Evolutionary conservation across 2,797 vertebrate species (phyloP).

Genomic region (Melanotaenia parkinsoni): DNA sequence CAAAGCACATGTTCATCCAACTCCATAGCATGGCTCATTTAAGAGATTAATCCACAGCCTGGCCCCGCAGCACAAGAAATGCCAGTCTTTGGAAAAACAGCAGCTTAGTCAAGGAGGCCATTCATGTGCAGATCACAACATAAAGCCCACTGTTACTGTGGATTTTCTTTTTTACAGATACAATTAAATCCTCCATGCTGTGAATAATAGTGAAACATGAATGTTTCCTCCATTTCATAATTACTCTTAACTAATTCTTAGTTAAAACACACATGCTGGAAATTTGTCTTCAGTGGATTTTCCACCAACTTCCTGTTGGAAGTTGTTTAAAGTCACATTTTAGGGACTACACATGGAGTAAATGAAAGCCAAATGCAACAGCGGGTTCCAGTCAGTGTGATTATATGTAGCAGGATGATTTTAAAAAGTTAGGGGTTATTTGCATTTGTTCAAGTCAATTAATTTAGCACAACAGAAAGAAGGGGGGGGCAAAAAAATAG

Average conservation of each 20-base stretch:
- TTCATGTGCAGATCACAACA: conserved; percentile 72
- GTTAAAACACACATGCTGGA: conserved; percentile 50
- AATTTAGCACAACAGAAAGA: conserved; percentile 57
- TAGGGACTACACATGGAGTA: conserved; percentile 43
- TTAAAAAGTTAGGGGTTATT: conserved; percentile 62
- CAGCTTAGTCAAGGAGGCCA: conserved; percentile 61
- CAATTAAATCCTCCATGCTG: conserved; percentile 53
- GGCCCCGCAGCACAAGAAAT: conserved; percentile 53
- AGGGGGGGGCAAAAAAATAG: conserved; percentile 29
- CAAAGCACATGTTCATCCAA: conserved; percentile 69
- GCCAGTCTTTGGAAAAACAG: conserved; percentile 56
- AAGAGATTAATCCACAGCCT: conserved; percentile 76
- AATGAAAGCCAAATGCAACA: conserved; percentile 73
- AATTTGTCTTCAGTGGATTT: conserved; percentile 51
- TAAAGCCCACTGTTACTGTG: conserved; percentile 45
- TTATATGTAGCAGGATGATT: conserved; percentile 52
- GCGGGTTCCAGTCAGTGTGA: conserved; percentile 65
- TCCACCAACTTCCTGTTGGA: conserved; percentile 52
- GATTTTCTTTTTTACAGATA: conserved; percentile 44
- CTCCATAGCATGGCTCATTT: conserved; percentile 77
- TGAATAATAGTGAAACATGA: conserved; percentile 36
- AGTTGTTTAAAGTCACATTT: conserved; percentile 59
- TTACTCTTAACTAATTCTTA: conserved; percentile 49
- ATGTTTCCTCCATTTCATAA: conserved; percentile 52
- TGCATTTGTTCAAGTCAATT: conserved; percentile 76